Evolutionary conservation across 2,113 vertebrate genomes (phyloP).

Genomic region (Engystomops pustulosus): DNA sequence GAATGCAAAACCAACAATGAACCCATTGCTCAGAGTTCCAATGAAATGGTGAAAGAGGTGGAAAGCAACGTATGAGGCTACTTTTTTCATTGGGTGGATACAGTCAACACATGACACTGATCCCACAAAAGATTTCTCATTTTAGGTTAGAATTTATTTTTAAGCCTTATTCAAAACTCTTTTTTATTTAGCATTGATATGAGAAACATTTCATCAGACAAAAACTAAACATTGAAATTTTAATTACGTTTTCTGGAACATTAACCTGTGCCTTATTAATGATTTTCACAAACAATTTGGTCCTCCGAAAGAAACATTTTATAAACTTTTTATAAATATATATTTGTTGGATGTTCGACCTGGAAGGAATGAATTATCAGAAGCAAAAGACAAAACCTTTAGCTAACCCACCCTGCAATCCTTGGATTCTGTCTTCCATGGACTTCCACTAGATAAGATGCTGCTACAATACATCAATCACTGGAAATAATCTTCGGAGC

Average conservation of each 20-base stretch:
- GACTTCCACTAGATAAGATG: constrained; percentile 21
- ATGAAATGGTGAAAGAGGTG: constrained; percentile 76
- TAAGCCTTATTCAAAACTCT: neutral
- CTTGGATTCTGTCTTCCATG: constrained; percentile 51
- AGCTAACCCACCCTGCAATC: neutral
- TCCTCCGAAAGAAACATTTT: neutral
- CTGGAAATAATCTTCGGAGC: neutral
- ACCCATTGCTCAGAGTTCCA: constrained; percentile 64
- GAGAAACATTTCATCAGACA: constrained; percentile 25
- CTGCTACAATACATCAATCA: constrained; percentile 41
- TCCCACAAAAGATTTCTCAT: constrained; percentile 11
- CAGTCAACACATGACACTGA: neutral
- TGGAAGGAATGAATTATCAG: neutral
- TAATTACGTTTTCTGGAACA: constrained; percentile 8
- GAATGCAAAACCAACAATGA: constrained; percentile 69
- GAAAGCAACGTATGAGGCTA: constrained; percentile 78
- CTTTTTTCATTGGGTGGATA: neutral
- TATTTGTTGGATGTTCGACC: neutral
- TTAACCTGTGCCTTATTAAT: constrained; percentile 39
- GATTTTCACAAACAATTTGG: neutral
- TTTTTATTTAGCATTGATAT: no score
- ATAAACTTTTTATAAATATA: no score
- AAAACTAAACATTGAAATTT: constrained; percentile 32
- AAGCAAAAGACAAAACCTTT: neutral
- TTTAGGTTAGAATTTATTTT: constrained; percentile 20